Base-by-base conservation (phyloP, 2,888 invertebrate genomes). In the Ectobius pallidus region DNA sequence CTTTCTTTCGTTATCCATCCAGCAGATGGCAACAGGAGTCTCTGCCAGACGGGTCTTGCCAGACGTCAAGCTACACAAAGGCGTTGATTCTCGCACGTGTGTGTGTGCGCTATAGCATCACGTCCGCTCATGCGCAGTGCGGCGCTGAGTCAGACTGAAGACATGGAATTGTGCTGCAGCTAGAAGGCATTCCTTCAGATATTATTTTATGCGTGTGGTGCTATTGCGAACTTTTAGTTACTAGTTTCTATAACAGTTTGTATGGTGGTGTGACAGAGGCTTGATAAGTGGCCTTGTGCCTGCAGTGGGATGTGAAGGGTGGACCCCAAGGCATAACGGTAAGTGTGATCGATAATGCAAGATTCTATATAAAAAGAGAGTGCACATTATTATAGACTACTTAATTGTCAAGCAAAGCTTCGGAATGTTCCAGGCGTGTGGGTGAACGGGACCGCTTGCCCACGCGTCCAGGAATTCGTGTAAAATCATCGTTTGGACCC, bases 71-170 rank as follows among this genome's bases (percentile, higher is more conserved):
- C n/a, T n/a, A n/a, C n/a, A n/a, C n/a, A n/a, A n/a, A n/a, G n/a
- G n/a, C n/a, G n/a, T n/a, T n/a, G n/a, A n/a, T 46, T 62, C 46
- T 46, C 46, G 46, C 46, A n/a, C 20, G 46, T 18, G 46, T 46
- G 46, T 20, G 20, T 18, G 46, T n/a, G 18, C 11, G 11, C 46
- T 46, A 46, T 46, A 20, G n/a, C 46, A 20, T n/a, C 46, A 20
- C 46, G 20, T 0, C 20, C 46, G 1, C 46, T 18, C 3, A n/a
- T 46, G 46, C 46, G 46, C 46, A 46, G 3, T 46, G 18, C 27
- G 18, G 16, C 30, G 62, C 62, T 62, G 62, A 62, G 62, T 62
- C 62, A 62, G 62, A 62, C 34, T 32, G 22, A 30, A 62, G 34
- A 34, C 62, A 62, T 30, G 32, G 34, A 20, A 34, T 34, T 18